These are phyloP conservation scores for Deladenus siricidicola DNA, from an alignment of 2,888 invertebrate genomes.

Conservation along the genomic window DNA sequence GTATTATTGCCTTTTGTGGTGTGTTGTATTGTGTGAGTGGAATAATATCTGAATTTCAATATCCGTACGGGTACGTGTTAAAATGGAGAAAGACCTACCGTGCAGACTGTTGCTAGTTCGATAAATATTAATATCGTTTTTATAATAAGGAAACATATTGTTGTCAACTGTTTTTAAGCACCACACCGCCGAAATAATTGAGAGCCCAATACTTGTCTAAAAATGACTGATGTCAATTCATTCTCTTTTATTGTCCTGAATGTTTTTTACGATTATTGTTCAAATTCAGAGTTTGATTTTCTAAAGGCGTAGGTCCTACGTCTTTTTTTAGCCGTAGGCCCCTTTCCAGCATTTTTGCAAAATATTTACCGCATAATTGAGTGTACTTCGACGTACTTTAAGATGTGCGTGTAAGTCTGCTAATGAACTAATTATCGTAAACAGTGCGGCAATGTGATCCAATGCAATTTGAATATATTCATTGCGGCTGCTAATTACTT, in stretches of 20 bases:
- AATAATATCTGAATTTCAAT: too few species aligned
- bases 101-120: constrained; percentile 13
- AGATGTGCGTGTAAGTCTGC: constrained; percentile 47
- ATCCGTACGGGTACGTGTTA: too few species aligned
- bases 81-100: too few species aligned
- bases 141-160: constrained; percentile 48
- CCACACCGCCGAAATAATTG: constrained; percentile 51
- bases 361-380: too few species aligned
- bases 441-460: constrained; percentile 47
- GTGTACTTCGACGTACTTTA: too few species aligned
- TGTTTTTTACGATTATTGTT: neutral
- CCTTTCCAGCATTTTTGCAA: too few species aligned
- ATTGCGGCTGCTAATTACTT: constrained; percentile 39
- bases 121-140: constrained; percentile 44
- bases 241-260: neutral
- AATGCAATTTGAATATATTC: constrained; percentile 50
- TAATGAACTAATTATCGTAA: constrained; percentile 41
- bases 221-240: too few species aligned
- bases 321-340: too few species aligned
- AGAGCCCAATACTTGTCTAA: constrained; percentile 45
- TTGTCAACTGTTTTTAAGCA: constrained; percentile 50
- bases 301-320: too few species aligned
- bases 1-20: too few species aligned
- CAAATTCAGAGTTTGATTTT: neutral
- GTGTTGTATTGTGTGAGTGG: too few species aligned